These are phyloP conservation scores for Microtus pennsylvanicus DNA, from an alignment of 2,113 vertebrate genomes.

Conservation along the genomic window DNA sequence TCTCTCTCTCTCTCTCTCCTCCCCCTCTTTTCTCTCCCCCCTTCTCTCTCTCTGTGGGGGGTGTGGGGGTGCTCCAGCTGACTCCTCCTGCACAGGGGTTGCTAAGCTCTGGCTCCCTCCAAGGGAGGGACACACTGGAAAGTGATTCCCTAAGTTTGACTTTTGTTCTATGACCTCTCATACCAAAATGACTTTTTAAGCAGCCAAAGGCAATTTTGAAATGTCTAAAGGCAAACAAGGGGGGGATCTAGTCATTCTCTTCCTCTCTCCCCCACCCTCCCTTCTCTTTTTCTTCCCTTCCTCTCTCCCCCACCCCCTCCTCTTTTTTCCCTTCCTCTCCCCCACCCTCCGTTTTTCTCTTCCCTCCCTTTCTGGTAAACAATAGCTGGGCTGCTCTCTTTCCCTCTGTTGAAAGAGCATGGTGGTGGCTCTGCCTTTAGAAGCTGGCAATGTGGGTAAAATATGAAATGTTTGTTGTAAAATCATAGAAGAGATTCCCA, in stretches of 20 bases:
- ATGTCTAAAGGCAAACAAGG: constrained; percentile 11
- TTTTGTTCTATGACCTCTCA: constrained; percentile 3
- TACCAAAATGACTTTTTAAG: constrained; percentile 25
- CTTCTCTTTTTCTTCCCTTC: too few relatives aligned
- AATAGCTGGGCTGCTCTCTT: constrained; percentile 38
- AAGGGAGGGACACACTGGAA: neutral
- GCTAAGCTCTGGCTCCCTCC: neutral
- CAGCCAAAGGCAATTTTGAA: constrained; percentile 10
- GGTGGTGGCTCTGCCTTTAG: constrained; percentile 36
- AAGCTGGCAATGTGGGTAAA: constrained; percentile 54
- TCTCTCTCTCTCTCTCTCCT: too few relatives aligned
- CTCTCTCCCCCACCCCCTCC: too few relatives aligned
- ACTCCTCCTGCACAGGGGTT: neutral
- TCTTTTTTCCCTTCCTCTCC: neutral
- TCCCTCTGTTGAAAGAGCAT: constrained; percentile 37
- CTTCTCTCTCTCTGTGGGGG: too few relatives aligned
- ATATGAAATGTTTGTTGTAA: constrained; percentile 46
- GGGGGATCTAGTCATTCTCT: neutral
- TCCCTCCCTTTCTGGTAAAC: neutral
- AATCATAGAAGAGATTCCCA: constrained; percentile 41
- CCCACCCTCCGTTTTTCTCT: too few relatives aligned
- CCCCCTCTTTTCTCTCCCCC: too few relatives aligned
- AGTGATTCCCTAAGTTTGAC: neutral
- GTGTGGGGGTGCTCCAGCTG: neutral
- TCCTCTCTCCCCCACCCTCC: neutral